These are phyloP conservation scores for Oreamnos americanus DNA, from an alignment of 2,113 vertebrate species.

Conservation along the genomic window DNA sequence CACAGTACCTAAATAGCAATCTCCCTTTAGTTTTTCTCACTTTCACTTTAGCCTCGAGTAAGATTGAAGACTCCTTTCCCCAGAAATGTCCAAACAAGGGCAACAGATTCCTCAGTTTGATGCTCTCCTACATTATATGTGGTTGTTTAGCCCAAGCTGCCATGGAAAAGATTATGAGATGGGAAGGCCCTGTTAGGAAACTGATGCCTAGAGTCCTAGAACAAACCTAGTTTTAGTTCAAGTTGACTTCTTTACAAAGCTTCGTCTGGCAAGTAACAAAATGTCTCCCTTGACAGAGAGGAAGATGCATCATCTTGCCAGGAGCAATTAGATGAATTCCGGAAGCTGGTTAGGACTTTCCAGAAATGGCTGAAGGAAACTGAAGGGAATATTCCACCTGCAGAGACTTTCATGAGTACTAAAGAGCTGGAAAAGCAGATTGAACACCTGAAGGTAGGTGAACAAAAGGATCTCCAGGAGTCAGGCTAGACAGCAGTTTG, in stretches of 20 bases:
- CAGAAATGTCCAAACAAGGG: conserved; percentile 68
- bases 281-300: conserved; percentile 77
- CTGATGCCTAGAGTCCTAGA: not conserved
- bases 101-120: conserved; percentile 56
- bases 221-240: conserved; percentile 26
- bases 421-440: conserved; percentile 88
- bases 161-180: conserved; percentile 43
- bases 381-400: conserved; percentile 86
- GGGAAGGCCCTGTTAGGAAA: conserved; percentile 13
- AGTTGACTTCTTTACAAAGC: conserved; percentile 80
- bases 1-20: conserved; percentile 49
- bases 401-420: conserved; percentile 85
- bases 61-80: conserved; percentile 37
- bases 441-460: conserved; percentile 90
- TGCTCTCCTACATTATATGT: conserved; percentile 36
- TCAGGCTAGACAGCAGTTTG: not conserved
- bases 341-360: conserved; percentile 80
- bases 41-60: conserved; percentile 50
- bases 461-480: not conserved
- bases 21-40: conserved; percentile 36
- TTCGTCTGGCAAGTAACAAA: conserved; percentile 65
- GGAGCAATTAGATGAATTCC: conserved; percentile 84
- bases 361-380: conserved; percentile 92
- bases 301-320: conserved; percentile 84
- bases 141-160: conserved; percentile 41